Base-by-base conservation (phyloP, 2,888 invertebrate species). In the Orchesellides sinensis region DNA sequence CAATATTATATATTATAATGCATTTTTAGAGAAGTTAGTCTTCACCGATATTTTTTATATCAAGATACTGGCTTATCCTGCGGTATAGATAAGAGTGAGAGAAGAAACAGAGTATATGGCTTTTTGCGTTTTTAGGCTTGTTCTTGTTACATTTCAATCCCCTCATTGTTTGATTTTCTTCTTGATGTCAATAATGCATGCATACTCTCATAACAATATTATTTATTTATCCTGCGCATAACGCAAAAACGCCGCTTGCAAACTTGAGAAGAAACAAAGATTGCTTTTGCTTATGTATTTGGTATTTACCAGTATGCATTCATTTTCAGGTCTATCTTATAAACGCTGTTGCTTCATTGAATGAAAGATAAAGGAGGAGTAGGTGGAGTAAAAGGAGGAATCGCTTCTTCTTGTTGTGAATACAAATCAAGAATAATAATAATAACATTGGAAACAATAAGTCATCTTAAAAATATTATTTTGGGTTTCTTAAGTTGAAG, bases 81-180 rank as follows among this genome's bases (percentile, higher is more conserved):
- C n/a, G n/a, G n/a, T n/a, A n/a, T n/a, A 49, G 17, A 49, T 49
- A n/a, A 49, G 14, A 49, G 14, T 49, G 49, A 49, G 49, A 49
- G 6, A n/a, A 49, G 4, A n/a, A n/a, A 5, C 5, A 32, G 10
- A 32, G 32, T 6, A 32, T 32, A 32, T 32, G 32, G 32, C 10
- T 32, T 32, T 32, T 6, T 32, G 32, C n/a, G 10, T 32, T 10
- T 6, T 6, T 6, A 32, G 10, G 32, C n/a, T 47, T 47, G n/a
- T n/a, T 47, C 47, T 10, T 4, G 4, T n/a, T 23, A 14, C 23
- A 14, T 54, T 4, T 4, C 23, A 49, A 4, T 54, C 54, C 19
- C 10, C 21, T 35, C 54, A 69, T 54, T 69, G 69, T 69, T 69
- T 69, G 54, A 21, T 35, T 69, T 54, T 69, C 25, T 25, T 54